Evolutionary conservation across 1,140 invertebrate genomes (phyloP).

Genomic region (Halictus rubicundus): DNA sequence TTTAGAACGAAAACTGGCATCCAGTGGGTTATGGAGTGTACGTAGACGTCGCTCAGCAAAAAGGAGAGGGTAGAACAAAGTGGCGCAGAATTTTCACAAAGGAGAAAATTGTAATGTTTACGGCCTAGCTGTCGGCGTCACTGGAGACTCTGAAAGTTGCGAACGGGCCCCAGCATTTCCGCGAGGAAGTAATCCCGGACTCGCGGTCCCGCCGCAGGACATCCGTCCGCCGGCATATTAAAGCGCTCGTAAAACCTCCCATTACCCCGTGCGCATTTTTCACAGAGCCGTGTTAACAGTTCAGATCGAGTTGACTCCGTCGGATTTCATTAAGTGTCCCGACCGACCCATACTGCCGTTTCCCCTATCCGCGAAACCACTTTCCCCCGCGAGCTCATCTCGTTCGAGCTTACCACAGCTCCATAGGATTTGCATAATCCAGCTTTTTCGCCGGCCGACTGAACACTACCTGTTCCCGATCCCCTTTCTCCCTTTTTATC

Average conservation of each 20-base stretch:
- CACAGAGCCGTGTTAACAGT: neutral
- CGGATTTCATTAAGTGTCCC: neutral
- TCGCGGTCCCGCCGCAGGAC: neutral
- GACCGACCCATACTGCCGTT: neutral
- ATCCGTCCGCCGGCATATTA: neutral
- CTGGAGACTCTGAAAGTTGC: neutral
- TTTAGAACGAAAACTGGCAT: no score
- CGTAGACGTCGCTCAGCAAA: no score
- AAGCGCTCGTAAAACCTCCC: no score
- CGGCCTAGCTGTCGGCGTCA: neutral
- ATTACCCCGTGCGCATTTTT: neutral
- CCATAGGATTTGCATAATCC: slow-evolving; percentile 17
- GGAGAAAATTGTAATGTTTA: neutral
- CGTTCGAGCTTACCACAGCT: slow-evolving; percentile 1
- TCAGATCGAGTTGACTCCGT: neutral
- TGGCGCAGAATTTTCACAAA: no score
- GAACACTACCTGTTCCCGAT: neutral
- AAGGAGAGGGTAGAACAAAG: no score
- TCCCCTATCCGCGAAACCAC: neutral
- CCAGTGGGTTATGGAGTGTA: no score
- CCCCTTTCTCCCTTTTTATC: neutral
- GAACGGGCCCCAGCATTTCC: neutral
- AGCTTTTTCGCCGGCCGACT: neutral
- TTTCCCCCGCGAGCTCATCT: neutral
- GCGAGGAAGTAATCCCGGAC: neutral